Base-by-base conservation (phyloP, 2,888 invertebrate genomes). In the Isoperla grammatica region DNA sequence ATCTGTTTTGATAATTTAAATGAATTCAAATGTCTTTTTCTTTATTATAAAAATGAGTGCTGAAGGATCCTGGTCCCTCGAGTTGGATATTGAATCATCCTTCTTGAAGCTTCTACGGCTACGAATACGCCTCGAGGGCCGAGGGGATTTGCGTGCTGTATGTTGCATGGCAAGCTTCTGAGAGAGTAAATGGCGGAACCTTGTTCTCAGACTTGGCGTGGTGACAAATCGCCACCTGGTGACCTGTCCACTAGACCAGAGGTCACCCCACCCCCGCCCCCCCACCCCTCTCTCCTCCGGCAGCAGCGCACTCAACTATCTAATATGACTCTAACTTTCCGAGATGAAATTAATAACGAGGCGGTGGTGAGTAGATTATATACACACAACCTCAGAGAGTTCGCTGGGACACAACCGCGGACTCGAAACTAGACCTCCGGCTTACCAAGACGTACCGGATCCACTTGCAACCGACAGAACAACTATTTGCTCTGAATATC, bases 191-290 rank as follows among this genome's bases (percentile, higher is more conserved):
- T 75, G 74, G 75, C 70, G 68, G 72, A 75, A 75, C 70, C 75
- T 71, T 75, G 75, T 75, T 72, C 70, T 68, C 49, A 71, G 73
- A 72, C 74, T 74, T 73, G 71, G 71, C 72, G 72, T 72, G 50
- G 73, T 75, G 75, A 75, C 74, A 75, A 75, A 75, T 75, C 72
- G 74, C 74, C 75, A 74, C 75, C 75, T 73, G 73, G 75, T 74
- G 75, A 74, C 75, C 74, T 71, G 72, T 13, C 48, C 22, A 35
- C 48, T 40, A 45, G 43, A 23, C 49, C 17, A 15, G 56, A 40
- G 57, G 61, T 58, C 57, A 60, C 48, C 20, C 17, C 45, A 15
- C 23, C n/a, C 20, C 48, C 48, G 20, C 50, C 29, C 50, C 29
- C 35, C 50, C 50, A 11, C 15, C 13, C 13, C 12, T 15, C 35